phyloP scores from a whole-genome alignment of 2,113 vertebrate species.

The Fulica atra region DNA sequence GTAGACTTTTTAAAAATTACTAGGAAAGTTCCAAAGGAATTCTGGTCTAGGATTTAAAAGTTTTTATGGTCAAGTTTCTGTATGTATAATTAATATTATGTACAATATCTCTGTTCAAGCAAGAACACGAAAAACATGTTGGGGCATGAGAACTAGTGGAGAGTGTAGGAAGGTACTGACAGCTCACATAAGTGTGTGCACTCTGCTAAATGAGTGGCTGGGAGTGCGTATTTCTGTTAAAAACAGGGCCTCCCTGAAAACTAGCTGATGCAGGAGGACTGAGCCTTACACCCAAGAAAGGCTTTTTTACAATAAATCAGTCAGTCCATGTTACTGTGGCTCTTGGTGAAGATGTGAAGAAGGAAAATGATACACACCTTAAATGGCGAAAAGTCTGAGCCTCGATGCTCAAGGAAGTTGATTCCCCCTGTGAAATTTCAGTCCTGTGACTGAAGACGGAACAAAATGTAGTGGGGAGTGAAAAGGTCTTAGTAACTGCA shows the following conservation, averaged over 20 bases:
- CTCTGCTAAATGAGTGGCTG: neutral
- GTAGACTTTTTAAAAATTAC: neutral
- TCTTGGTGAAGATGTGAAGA: neutral
- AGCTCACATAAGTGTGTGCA: constrained; percentile 13
- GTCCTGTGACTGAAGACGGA: neutral
- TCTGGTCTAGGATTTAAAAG: neutral
- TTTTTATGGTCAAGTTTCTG: neutral
- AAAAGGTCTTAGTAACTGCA: neutral
- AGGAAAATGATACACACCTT: neutral
- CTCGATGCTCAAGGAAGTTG: neutral
- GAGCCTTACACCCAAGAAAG: neutral
- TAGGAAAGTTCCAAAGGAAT: neutral
- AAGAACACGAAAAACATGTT: neutral
- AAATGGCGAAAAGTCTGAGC: neutral
- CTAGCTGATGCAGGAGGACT: neutral
- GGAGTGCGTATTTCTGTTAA: neutral
- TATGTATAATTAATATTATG: neutral
- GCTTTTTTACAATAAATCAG: neutral
- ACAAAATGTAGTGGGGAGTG: neutral
- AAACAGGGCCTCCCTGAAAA: neutral
- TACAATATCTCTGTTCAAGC: neutral
- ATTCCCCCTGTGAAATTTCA: neutral
- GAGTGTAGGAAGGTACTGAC: neutral
- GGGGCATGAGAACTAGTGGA: neutral
- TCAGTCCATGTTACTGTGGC: neutral